Evolutionary conservation across 2,888 invertebrate species (phyloP).

Genomic region (Rhagium mordax): DNA sequence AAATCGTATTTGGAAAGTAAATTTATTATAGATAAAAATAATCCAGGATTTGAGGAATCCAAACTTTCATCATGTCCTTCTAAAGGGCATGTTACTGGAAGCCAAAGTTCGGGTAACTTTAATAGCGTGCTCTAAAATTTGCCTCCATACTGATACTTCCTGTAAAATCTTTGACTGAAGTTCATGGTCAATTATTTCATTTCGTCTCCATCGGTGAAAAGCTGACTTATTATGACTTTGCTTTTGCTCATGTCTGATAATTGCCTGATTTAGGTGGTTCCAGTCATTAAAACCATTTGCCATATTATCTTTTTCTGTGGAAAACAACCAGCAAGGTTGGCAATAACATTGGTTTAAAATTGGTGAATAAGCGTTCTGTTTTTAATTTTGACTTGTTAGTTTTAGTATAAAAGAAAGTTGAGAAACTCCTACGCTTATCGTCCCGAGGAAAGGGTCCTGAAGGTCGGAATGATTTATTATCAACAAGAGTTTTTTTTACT

Average conservation of each 20-base stretch:
- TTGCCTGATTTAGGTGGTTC: neutral
- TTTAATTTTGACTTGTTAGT: neutral
- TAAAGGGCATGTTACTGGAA: neutral
- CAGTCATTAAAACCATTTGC: neutral
- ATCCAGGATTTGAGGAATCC: slow-evolving; percentile 7
- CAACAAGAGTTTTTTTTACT: neutral
- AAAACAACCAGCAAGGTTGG: neutral
- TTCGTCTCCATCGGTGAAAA: neutral
- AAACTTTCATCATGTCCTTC: slow-evolving; percentile 25
- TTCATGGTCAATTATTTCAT: neutral
- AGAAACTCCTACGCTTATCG: neutral
- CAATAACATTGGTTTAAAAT: neutral
- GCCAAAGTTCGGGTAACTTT: neutral
- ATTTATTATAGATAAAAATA: neutral
- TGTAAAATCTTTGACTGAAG: neutral
- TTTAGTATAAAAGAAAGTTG: neutral
- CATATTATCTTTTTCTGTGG: neutral
- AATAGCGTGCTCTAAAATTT: neutral
- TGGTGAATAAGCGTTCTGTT: neutral
- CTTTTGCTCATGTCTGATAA: neutral
- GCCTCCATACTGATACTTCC: neutral
- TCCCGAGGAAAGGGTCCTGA: neutral
- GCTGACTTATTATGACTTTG: neutral
- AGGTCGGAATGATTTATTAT: neutral
- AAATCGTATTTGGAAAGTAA: neutral